Evolutionary conservation across 1,140 invertebrate genomes (phyloP).

Genomic region (Medauroidea extradentata): DNA sequence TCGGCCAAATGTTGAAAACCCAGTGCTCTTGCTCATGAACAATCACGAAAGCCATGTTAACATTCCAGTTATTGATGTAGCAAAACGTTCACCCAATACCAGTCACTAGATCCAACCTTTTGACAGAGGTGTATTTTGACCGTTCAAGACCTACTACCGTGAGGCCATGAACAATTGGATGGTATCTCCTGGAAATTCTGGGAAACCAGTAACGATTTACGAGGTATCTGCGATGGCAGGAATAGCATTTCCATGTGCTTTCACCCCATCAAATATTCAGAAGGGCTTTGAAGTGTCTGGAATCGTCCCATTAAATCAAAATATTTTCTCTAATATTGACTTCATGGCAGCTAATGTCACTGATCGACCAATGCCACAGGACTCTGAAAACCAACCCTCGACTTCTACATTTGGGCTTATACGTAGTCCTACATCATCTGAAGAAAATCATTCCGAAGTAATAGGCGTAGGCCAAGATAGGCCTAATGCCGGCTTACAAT

Average conservation of each 20-base stretch:
- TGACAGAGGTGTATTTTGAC: conserved; percentile 29
- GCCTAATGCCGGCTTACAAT: background rate
- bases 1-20: conserved; percentile 8
- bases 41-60: conserved; percentile 28
- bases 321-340: conserved; percentile 38
- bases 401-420: too few relatives aligned
- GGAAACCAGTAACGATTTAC: conserved; percentile 29
- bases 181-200: conserved; percentile 16
- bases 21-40: conserved; percentile 23
- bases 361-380: too few relatives aligned
- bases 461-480: background rate
- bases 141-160: conserved; percentile 30
- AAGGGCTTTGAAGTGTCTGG: conserved; percentile 32
- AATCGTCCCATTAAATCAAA: conserved; percentile 34
- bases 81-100: conserved; percentile 34
- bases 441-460: background rate
- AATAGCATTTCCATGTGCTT: background rate
- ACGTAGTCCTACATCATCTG: background rate
- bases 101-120: conserved; percentile 40
- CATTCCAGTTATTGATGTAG: conserved; percentile 28
- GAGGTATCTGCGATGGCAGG: conserved; percentile 26
- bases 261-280: conserved; percentile 34
- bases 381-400: too few relatives aligned
- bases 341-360: too few relatives aligned
- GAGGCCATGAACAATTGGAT: conserved; percentile 20